Evolutionary conservation across 1,140 invertebrate genomes (phyloP).

Genomic region (Ceratina australensis): DNA sequence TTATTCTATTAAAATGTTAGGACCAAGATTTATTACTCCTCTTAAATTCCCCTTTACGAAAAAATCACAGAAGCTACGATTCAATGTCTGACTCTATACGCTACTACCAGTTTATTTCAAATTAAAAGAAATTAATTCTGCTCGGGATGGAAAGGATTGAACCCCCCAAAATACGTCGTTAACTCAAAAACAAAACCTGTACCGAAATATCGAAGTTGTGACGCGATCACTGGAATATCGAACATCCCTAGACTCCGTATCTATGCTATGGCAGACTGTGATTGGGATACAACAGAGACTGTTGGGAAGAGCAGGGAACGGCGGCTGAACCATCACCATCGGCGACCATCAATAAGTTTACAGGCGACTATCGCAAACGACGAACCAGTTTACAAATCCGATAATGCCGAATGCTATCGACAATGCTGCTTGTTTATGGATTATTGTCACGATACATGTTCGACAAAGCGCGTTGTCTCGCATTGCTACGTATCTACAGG

Average conservation of each 20-base stretch:
- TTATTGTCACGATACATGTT: constrained; percentile 37
- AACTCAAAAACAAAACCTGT: too few species aligned
- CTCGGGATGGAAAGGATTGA: too few species aligned
- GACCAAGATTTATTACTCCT: too few species aligned
- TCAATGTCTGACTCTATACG: too few species aligned
- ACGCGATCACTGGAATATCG: background rate
- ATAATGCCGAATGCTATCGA: constrained; percentile 65
- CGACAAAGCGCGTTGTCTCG: background rate
- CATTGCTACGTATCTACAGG: background rate
- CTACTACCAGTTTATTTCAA: background rate
- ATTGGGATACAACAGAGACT: constrained; percentile 36
- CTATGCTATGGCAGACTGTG: background rate
- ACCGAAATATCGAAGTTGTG: background rate
- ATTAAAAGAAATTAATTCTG: too few species aligned
- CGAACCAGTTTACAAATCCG: constrained; percentile 63
- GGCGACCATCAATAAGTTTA: constrained; percentile 50
- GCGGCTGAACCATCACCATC: background rate
- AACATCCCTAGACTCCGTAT: background rate
- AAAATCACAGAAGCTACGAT: too few species aligned
- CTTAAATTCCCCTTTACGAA: too few species aligned
- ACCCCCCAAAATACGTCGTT: too few species aligned
- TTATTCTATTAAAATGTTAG: too few species aligned
- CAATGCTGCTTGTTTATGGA: constrained; percentile 54
- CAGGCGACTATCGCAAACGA: constrained; percentile 49
- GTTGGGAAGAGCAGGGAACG: constrained; percentile 21